A percentile compares a stretch with the other conserved stretches of the same genome.
These are phyloP conservation scores for Neodiprion pinetum DNA, from an alignment of 1,140 invertebrate genomes.

Conservation along the genomic window DNA sequence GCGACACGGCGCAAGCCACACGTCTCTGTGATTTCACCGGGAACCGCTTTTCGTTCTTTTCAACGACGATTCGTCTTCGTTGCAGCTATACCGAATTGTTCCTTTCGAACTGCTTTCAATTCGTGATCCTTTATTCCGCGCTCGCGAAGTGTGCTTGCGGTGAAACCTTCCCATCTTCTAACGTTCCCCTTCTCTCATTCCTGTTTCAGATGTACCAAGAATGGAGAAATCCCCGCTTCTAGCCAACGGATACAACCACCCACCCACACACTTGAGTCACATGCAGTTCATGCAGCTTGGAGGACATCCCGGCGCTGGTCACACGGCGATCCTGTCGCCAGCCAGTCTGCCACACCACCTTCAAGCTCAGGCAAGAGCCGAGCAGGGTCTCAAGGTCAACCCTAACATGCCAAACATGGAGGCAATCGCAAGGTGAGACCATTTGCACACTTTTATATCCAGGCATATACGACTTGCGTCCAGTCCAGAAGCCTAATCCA, in stretches of 20 bases:
- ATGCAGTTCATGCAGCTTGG: constrained; percentile 87
- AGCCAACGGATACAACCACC: constrained; percentile 93
- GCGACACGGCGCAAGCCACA: constrained; percentile 32
- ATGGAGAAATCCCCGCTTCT: constrained; percentile 91
- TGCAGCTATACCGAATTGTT: not conserved
- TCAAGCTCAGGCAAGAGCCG: constrained; percentile 57
- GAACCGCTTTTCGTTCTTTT: constrained; percentile 27
- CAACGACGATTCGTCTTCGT: not conserved
- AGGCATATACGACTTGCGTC: not conserved
- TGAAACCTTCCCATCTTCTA: constrained; percentile 16
- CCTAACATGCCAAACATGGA: constrained; percentile 81
- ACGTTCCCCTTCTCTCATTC: constrained; percentile 27
- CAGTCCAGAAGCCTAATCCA: not conserved
- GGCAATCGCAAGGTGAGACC: constrained; percentile 78
- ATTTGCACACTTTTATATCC: not conserved
- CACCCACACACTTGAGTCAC: constrained; percentile 86
- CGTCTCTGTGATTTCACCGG: constrained; percentile 35
- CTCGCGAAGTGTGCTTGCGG: not conserved
- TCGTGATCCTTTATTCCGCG: not conserved
- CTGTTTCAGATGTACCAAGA: constrained; percentile 78
- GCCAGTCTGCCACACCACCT: constrained; percentile 86
- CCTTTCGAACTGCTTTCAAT: not conserved
- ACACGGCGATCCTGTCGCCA: constrained; percentile 83
- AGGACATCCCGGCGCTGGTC: constrained; percentile 71
- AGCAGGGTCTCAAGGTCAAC: constrained; percentile 70